Evolutionary conservation across 2,113 vertebrate genomes (phyloP).

Genomic region (Syngnathus floridae): DNA sequence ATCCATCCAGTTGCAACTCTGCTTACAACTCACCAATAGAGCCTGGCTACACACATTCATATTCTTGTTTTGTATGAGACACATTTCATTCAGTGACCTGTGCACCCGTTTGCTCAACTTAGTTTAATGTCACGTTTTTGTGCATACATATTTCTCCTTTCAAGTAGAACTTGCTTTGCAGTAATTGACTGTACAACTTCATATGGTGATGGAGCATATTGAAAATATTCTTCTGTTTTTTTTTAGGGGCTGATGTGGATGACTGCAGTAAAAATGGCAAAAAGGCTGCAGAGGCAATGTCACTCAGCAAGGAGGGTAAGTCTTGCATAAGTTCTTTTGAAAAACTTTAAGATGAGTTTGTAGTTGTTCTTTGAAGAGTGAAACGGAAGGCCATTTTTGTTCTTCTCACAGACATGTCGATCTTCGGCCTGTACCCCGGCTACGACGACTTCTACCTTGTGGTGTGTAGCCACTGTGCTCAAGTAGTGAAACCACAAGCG

Average conservation of each 20-base stretch:
- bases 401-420: constrained; percentile 81
- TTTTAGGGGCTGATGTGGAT: constrained; percentile 74
- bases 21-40: constrained; percentile 31
- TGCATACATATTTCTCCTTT: not conserved
- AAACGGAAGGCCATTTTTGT: not conserved
- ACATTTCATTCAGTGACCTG: not conserved
- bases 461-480: constrained; percentile 90
- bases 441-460: constrained; percentile 94
- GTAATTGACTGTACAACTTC: not conserved
- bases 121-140: not conserved
- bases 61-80: not conserved
- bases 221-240: constrained; percentile 5
- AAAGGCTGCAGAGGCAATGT: constrained; percentile 86
- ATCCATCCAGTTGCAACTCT: constrained; percentile 33
- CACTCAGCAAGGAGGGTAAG: constrained; percentile 89
- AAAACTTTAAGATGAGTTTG: not conserved
- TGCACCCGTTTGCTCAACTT: not conserved
- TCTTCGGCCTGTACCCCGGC: constrained; percentile 89
- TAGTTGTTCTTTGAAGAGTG: not conserved
- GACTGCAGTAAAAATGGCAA: constrained; percentile 78
- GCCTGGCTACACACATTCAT: not conserved
- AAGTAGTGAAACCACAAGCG: constrained; percentile 93
- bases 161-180: not conserved
- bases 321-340: constrained; percentile 1
- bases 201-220: not conserved